A percentile compares a stretch with the other conserved stretches of the same genome.
Conservation (phyloP, 2,797 vertebrate species). For the Lepus oiostolus region DNA sequence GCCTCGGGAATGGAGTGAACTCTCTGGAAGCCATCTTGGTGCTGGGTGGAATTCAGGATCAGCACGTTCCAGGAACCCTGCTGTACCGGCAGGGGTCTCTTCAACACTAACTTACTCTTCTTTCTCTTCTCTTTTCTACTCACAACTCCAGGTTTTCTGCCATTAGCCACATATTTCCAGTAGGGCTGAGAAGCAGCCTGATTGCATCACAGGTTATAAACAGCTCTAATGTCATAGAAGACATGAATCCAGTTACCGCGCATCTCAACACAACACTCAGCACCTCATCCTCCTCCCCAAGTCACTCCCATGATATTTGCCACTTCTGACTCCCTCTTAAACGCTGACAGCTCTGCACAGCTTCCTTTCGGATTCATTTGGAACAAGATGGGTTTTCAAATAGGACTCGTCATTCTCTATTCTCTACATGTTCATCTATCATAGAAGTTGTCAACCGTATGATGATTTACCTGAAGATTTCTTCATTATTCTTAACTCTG, state of each 20-base stretch:
- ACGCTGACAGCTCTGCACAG: background rate
- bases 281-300: background rate
- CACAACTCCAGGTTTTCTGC: background rate
- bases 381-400: background rate
- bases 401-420: background rate
- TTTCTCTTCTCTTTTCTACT: background rate
- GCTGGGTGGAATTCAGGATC: background rate
- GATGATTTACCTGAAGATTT: background rate
- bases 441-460: background rate
- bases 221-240: background rate
- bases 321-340: background rate
- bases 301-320: background rate
- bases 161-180: background rate
- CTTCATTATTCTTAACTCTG: background rate
- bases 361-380: background rate
- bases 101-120: background rate
- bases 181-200: background rate
- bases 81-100: rapidly evolving
- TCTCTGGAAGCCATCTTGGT: background rate
- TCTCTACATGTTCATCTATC: background rate
- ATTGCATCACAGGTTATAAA: background rate
- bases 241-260: background rate
- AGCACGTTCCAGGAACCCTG: background rate
- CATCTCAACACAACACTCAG: background rate
- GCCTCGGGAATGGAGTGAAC: background rate